Evolutionary conservation across 2,888 invertebrate genomes (phyloP).

Genomic region (Eremobia ochroleuca): DNA sequence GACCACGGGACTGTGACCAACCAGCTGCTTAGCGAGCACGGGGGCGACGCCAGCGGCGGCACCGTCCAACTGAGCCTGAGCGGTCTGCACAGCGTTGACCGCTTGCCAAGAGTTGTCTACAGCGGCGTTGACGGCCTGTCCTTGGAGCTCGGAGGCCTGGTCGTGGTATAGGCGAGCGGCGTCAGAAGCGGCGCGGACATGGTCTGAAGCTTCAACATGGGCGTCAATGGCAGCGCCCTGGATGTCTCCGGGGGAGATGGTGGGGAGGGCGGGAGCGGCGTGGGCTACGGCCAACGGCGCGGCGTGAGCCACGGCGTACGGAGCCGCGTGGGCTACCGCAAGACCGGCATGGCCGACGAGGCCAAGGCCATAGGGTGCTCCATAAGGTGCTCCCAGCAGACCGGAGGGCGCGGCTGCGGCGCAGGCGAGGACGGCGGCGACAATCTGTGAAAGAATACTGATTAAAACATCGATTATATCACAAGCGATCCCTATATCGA

Average conservation of each 20-base stretch:
- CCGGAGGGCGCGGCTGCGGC: slow-evolving; percentile 87
- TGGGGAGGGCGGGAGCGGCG: slow-evolving; percentile 80
- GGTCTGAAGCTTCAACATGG: slow-evolving; percentile 87
- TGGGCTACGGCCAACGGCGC: slow-evolving; percentile 60
- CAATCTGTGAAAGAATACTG: slow-evolving; percentile 86
- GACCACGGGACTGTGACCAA: slow-evolving; percentile 78
- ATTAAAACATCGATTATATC: slow-evolving; percentile 66
- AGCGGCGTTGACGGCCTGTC: slow-evolving; percentile 87
- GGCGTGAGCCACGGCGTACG: slow-evolving; percentile 65
- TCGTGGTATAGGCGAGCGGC: slow-evolving; percentile 86
- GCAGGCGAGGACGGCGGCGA: slow-evolving; percentile 89
- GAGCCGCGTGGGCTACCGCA: slow-evolving; percentile 75
- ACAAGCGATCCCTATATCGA: slow-evolving; percentile 52
- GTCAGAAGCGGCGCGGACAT: slow-evolving; percentile 86
- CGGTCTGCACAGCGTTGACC: slow-evolving; percentile 87
- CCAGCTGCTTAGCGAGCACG: slow-evolving; percentile 86
- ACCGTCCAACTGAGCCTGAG: slow-evolving; percentile 86
- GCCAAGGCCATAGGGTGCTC: slow-evolving; percentile 78
- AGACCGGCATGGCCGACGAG: slow-evolving; percentile 70
- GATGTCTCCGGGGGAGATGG: slow-evolving; percentile 88
- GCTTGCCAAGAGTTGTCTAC: slow-evolving; percentile 89
- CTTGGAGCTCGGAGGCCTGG: slow-evolving; percentile 87
- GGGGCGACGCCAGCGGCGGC: slow-evolving; percentile 88
- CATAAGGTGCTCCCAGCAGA: slow-evolving; percentile 82
- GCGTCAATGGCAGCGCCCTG: slow-evolving; percentile 87